Base-by-base conservation (phyloP, 2,797 vertebrate genomes). In the Trematomus bernacchii region DNA sequence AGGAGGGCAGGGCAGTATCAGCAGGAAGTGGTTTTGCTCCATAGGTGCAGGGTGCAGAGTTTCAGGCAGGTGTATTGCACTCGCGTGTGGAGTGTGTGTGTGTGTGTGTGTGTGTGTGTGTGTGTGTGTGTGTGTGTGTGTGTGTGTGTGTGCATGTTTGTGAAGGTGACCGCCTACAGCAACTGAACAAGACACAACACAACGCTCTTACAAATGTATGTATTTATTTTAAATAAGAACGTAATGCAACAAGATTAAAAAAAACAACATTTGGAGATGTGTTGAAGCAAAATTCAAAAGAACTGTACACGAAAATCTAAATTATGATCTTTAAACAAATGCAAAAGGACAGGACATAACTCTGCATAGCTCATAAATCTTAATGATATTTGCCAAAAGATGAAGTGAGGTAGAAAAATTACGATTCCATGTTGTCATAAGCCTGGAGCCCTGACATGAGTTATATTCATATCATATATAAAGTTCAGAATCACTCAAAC, bases 381-480 rank as follows among this genome's bases (percentile, higher is more conserved):
- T 50, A 71, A 50, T 82, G 76, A 82, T 89, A 85, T 90, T 92
- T 83, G 87, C 89, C 84, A 82, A 87, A 90, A 86, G 86, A 91
- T 87, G 89, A 93, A 86, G 90, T 97, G 97, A 97, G 97, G 97
- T 97, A 97, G 96, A 95, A 94, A 27, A 93, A 92, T 92, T 87
- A 93, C 79, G 85, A 91, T 92, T 90, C 91, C 89, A 83, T 80
- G 70, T 80, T 87, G 84, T 86, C 82, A 84, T 57, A 80, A 14
- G 73, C 87, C 85, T 84, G 77, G 70, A 88, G 86, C 88, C 70
- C 72, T 84, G 82, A 76, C 69, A 72, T 89, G 82, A 91, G 57
- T 90, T 90, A 80, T 89, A 76, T 82, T 75, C 77, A 83, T 62
- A 77, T 82, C 67, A 82, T 80, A 82, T 83, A 65, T 77, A 83